Evolutionary conservation across 2,888 invertebrate species (phyloP).

Genomic region (Nasonia oneida): DNA sequence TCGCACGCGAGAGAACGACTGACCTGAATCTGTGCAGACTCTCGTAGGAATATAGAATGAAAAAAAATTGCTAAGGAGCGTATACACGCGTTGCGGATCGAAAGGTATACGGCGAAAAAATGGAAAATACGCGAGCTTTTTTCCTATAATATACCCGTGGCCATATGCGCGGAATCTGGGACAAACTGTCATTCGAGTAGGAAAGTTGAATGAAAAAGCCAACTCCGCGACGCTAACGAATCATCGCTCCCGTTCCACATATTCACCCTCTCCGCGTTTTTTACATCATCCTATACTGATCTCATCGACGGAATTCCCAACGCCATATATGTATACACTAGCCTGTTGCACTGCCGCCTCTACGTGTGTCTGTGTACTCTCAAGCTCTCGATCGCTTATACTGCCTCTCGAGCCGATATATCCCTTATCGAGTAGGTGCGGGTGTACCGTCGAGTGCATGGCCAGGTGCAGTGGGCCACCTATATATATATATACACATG

Average conservation of each 20-base stretch:
- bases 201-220: not conserved
- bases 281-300: not conserved
- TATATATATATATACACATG: not conserved
- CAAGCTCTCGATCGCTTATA: not conserved
- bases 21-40: constrained; percentile 6
- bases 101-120: constrained; percentile 21
- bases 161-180: not conserved
- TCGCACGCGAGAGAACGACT: not conserved
- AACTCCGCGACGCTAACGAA: not conserved
- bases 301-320: not conserved
- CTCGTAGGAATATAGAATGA: not conserved
- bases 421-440: constrained; percentile 3
- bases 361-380: not conserved
- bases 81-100: no score
- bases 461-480: not conserved
- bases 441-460: not conserved
- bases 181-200: not conserved
- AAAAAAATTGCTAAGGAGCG: not conserved
- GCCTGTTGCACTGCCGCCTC: not conserved
- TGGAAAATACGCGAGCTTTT: constrained; percentile 1
- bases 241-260: not conserved
- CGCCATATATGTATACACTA: not conserved
- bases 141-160: not conserved
- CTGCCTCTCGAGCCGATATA: constrained; percentile 1
- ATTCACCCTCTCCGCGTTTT: not conserved